Base-by-base conservation (phyloP, 2,113 vertebrate genomes). In the Prietella phreatophila region DNA sequence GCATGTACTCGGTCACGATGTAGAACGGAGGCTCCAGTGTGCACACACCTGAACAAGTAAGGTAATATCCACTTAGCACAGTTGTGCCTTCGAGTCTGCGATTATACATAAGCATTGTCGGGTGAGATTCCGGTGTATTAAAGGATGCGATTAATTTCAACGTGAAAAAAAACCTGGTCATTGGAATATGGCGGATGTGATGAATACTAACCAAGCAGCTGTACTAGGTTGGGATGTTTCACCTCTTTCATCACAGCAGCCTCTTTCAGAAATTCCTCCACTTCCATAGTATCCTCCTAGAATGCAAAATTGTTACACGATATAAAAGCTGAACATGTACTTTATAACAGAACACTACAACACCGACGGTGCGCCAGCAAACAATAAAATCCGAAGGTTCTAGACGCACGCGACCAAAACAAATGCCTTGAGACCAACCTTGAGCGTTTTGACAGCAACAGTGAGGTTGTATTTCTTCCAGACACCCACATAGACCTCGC, bases 391-490 rank as follows among this genome's bases (percentile, higher is more conserved):
- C 22, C 2, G 39, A 25, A 25, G 20, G 11, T 25, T 25, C 79
- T 56, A n/a, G 17, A 56, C 2, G 25, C n/a, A 47, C 4, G 7
- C 82, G 79, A 85, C 50, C 58, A 39, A 60, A 78, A 79, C 17
- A 78, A 71, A 4, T 55, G 47, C 8, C 27, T 42, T 47, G 39
- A 63, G 10, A 63, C 92, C 33, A 86, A 99, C 98, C 97, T 99
- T 99, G 82, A 99, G 91, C 0, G 98, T 99, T 93, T 99, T 99
- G 89, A 99, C 98, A 75, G 98, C 98, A 36, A 99, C 98, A 0
- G 98, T 99, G 86, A 99, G 97, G 92, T 96, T 99, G 92, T 99
- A 99, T 90, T 98, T 99, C 89, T 99, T 99, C 98, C 98, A 99
- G 89, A 99, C 96, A 0, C 98, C 98, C 36, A 99, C 98, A 0